Percentiles rank a stretch among this genome's conserved stretches.
Evolutionary conservation across 2,797 vertebrate genomes (phyloP).

Genomic region (Echeneis naucrates): DNA sequence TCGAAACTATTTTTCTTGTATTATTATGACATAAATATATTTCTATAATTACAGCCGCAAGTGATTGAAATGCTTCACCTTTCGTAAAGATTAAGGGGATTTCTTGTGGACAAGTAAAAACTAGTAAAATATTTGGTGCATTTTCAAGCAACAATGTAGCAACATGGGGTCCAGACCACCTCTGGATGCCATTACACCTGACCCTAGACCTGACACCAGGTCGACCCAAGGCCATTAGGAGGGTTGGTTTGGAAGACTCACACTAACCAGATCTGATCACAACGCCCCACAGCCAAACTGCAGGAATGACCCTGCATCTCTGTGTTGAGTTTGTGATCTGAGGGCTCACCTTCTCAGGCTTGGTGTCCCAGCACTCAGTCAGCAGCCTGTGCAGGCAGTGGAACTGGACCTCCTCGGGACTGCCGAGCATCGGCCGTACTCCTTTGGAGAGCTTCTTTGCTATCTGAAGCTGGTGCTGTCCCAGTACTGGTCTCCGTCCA

Average conservation of each 20-base stretch:
- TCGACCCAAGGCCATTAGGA: background rate
- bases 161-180: too few species aligned
- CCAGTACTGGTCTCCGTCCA: constrained; percentile 89
- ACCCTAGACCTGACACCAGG: too few species aligned
- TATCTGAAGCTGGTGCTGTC: constrained; percentile 95
- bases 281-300: background rate
- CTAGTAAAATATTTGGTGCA: too few species aligned
- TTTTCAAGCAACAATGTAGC: too few species aligned
- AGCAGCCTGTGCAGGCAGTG: constrained; percentile 89
- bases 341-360: constrained; percentile 92
- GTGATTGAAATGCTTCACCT: too few species aligned
- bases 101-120: too few species aligned
- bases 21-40: too few species aligned
- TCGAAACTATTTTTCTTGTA: too few species aligned
- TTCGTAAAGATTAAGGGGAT: too few species aligned
- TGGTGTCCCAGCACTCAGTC: constrained; percentile 96
- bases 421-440: constrained; percentile 89
- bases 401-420: constrained; percentile 92
- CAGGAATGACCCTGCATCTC: background rate
- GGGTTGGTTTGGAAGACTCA: background rate
- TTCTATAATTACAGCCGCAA: too few species aligned
- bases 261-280: background rate
- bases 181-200: too few species aligned
- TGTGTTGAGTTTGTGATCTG: background rate
- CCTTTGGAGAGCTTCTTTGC: constrained; percentile 96